Percentiles rank a stretch among this genome's conserved stretches.
Evolutionary conservation across 1,140 invertebrate genomes (phyloP).

Genomic region (Neoseiulus cucumeris): DNA sequence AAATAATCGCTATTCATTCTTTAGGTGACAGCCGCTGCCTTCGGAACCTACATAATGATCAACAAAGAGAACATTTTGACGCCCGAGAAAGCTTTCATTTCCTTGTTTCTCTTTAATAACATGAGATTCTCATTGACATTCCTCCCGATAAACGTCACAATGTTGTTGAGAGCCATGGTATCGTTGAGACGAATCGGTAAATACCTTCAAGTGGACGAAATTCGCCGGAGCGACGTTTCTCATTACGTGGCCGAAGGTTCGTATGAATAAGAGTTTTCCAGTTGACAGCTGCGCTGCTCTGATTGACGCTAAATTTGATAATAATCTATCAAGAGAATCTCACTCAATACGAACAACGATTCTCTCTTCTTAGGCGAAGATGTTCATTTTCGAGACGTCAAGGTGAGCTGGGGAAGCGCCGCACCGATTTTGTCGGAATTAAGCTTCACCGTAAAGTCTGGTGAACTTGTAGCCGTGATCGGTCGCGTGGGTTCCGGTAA

Average conservation of each 20-base stretch:
- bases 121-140: constrained; percentile 61
- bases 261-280: too few relatives aligned
- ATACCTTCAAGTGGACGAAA: constrained; percentile 14
- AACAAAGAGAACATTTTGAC: constrained; percentile 47
- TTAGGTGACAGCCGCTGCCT: constrained; percentile 50
- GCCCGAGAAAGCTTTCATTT: constrained; percentile 80
- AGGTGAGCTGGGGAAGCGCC: constrained; percentile 9
- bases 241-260: constrained; percentile 6
- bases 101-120: constrained; percentile 91
- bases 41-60: constrained; percentile 61
- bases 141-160: constrained; percentile 34
- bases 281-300: too few relatives aligned
- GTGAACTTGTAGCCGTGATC: constrained; percentile 34
- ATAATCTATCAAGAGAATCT: too few relatives aligned
- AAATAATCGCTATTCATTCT: too few relatives aligned
- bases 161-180: constrained; percentile 24
- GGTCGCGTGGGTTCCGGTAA: constrained; percentile 40
- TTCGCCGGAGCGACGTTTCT: background rate
- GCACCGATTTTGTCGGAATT: constrained; percentile 28
- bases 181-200: constrained; percentile 13
- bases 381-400: background rate
- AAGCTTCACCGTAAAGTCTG: constrained; percentile 23
- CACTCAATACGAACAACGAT: too few relatives aligned
- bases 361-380: background rate
- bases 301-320: too few relatives aligned